Evolutionary conservation across 2,888 invertebrate species (phyloP).

Genomic region (Metacarcinus magister): DNA sequence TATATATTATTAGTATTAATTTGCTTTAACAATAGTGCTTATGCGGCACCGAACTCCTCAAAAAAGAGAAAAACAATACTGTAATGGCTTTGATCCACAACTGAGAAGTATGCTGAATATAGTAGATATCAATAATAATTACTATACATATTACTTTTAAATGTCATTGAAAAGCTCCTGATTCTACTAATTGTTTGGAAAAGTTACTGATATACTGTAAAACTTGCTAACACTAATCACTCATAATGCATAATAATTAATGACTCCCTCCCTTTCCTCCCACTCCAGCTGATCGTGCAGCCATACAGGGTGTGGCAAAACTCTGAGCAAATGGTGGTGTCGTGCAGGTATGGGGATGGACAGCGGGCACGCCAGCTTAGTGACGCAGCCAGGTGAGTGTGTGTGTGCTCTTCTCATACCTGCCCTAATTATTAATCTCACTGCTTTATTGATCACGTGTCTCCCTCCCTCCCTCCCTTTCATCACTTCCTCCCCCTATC

Average conservation of each 20-base stretch:
- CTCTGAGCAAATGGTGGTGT: slow-evolving; percentile 80
- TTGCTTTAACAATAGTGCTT: too few relatives aligned
- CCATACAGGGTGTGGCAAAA: slow-evolving; percentile 82
- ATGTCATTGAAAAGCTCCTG: too few relatives aligned
- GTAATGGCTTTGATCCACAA: too few relatives aligned
- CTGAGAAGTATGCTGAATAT: too few relatives aligned
- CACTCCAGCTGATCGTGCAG: slow-evolving; percentile 74
- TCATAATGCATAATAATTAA: background rate
- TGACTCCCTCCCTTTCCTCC: background rate
- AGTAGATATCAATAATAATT: too few relatives aligned
- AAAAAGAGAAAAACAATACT: too few relatives aligned
- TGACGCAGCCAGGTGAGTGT: slow-evolving; percentile 79
- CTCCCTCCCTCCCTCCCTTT: background rate
- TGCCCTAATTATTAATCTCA: background rate
- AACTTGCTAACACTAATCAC: too few relatives aligned
- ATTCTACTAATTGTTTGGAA: too few relatives aligned
- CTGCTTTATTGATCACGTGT: background rate
- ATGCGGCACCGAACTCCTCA: too few relatives aligned
- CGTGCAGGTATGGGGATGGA: slow-evolving; percentile 80
- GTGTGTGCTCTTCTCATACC: background rate
- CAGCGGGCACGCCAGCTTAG: slow-evolving; percentile 79
- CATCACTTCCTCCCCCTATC: background rate
- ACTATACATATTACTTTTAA: too few relatives aligned
- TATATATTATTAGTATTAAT: too few relatives aligned
- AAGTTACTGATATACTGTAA: too few relatives aligned